Evolutionary conservation across 2,113 vertebrate species (phyloP).

Genomic region (Cryptomyrus ogoouensis): DNA sequence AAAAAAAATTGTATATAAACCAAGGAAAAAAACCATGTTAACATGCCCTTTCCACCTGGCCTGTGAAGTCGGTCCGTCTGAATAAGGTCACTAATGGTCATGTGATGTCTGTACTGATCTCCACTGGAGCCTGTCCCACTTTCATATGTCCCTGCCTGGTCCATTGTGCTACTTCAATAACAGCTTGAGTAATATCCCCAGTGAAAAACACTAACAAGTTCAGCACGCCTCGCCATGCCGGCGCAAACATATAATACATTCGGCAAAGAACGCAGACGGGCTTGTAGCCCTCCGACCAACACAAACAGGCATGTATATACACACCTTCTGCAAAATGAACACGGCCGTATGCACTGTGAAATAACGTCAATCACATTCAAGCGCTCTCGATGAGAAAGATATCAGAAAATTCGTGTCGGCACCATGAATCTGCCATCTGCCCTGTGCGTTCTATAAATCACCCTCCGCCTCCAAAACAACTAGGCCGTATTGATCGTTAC

Average conservation of each 20-base stretch:
- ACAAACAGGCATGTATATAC: not conserved
- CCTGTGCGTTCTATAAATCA: constrained; percentile 33
- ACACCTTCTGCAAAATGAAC: not conserved
- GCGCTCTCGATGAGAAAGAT: constrained; percentile 19
- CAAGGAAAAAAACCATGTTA: not conserved
- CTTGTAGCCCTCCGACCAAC: not conserved
- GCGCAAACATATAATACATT: not conserved
- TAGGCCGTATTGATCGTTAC: constrained; percentile 38
- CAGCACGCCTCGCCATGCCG: not conserved
- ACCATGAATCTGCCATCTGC: constrained; percentile 35
- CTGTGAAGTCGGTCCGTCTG: not conserved
- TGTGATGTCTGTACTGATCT: not conserved
- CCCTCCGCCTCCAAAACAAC: constrained; percentile 34
- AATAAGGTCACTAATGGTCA: not conserved
- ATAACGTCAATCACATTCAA: constrained; percentile 22
- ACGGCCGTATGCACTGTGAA: not conserved
- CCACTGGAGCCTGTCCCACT: not conserved
- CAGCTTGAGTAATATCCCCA: not conserved
- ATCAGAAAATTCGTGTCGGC: constrained; percentile 23
- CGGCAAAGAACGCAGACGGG: not conserved
- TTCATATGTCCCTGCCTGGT: not conserved
- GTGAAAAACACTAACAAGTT: constrained; percentile 9
- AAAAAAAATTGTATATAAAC: not conserved
- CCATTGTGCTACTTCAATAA: not conserved
- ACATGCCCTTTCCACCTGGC: not conserved